Evolutionary conservation across 2,797 vertebrate genomes (phyloP), one percentile per base, ranked within the genome.

Genomic region (Lutra lutra): DNA sequence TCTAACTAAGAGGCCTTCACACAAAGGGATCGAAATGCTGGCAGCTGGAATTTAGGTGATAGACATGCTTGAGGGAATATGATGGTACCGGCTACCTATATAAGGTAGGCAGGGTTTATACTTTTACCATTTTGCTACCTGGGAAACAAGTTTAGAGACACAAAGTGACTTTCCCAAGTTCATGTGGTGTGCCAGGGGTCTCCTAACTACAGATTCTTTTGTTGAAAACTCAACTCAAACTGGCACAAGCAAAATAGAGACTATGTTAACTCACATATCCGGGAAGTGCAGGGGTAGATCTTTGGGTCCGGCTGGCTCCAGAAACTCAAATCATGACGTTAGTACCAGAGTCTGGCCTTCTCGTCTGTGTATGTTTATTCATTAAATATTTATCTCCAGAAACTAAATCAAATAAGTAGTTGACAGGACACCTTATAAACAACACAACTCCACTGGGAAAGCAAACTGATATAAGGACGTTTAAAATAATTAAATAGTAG

Each of bases 341-440:
- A 43, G 25, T 29, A 60, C 17, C 23, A 56, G 9, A 48, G 9
- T 62, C 10, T 56, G 56, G 27, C 8, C 35, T 64, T 73, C 15
- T 78, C 7, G 82, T 72, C 18, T 87, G 29, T 35, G 54, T 46
- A 11, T 48, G 56, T 92, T 62, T 77, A 62, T 93, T 72, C 46
- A 80, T 88, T 92, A 95, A 89, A 62, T 66, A 62, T 64, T 78
- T 83, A 73, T 83, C 91, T 97, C 54, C 56, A 56, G 54, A 89
- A 91, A 54, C 1, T 43, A 86, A 96, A 82, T 25, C 54, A 72
- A 89, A 86, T 83, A 85, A 83, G 8, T 56, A 27, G 4, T 78
- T 40, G 40, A 82, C 7, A 85, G 29, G 13, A 77, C 7, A 64
- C 5, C 58, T 86, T 84, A 58, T 86, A 32, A 94, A 60, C 8